Evolutionary conservation across 2,888 invertebrate genomes (phyloP).

Genomic region (Ganaspis brasiliensis): DNA sequence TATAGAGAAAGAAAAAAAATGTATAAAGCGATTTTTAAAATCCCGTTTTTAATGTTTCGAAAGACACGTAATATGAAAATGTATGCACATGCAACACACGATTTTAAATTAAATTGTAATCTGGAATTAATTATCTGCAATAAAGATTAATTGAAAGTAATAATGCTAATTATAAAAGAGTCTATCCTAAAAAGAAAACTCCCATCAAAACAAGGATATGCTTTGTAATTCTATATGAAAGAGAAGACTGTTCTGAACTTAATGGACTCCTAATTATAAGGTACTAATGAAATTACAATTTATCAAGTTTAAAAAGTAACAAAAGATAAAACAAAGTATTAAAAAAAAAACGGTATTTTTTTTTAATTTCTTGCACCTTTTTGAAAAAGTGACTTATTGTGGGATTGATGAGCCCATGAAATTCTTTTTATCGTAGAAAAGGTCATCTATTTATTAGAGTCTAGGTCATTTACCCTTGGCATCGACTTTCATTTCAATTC

Average conservation of each 20-base stretch:
- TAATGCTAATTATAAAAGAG: neutral
- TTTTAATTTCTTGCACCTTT: neutral
- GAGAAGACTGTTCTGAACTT: neutral
- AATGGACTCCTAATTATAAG: conserved; percentile 15
- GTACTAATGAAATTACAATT: neutral
- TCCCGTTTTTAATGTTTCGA: no score
- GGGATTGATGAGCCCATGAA: neutral
- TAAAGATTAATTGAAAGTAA: no score
- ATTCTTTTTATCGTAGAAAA: conserved; percentile 8
- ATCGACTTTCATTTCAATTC: conserved; percentile 30
- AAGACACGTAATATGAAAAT: no score
- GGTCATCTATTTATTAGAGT: conserved; percentile 19
- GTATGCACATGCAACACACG: no score
- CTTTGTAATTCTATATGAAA: neutral
- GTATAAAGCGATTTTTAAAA: no score
- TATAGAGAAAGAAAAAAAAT: no score
- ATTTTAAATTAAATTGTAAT: no score
- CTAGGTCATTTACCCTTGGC: conserved; percentile 25
- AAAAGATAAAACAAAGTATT: neutral
- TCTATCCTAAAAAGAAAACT: neutral
- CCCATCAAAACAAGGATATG: neutral
- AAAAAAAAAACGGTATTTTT: neutral
- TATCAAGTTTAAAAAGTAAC: neutral
- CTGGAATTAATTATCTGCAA: no score
- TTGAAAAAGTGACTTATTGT: neutral